Evolutionary conservation across 2,797 vertebrate species (phyloP), one percentile per base, ranked within the genome.

Genomic region (Tinamus major): DNA sequence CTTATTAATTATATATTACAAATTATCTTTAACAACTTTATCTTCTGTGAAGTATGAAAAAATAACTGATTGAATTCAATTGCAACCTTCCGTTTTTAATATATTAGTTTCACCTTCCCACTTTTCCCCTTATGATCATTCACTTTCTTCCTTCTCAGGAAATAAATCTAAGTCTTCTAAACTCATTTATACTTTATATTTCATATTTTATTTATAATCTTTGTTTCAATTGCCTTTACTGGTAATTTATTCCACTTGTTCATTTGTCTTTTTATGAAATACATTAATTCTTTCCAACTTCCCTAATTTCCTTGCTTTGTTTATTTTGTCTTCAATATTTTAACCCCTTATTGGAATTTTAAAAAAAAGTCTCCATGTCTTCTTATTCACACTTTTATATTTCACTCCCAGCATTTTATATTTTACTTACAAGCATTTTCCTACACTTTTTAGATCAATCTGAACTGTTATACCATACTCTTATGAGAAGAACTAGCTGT

Each of bases 171-270:
- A 77, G 76, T 83, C 90, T 89, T 93, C 87, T 42, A 83, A 84
- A 23, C 85, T 95, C 94, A 96, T 96, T 94, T 96, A 95, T 95
- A 94, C 93, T 94, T 92, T 88, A 95, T 96, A 91, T 74, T 96
- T 95, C 87, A 96, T 96, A 92, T 91, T 92, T 95, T 95, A 95
- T 96, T 95, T 95, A 96, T 95, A 87, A 63, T 92, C 79, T 95
- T 94, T 95, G 56, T 95, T 95, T 95, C 87, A 94, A 72, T 96
- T 96, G 95, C 87, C 72, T 95, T 95, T 93, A 83, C 82, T 91
- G 42, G 56, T 76, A 89, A 95, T 93, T 96, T 95, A 93, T 95
- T 94, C 64, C 26, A 72, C 51, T 89, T 41, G 9, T 69, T 94
- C 85, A 89, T 95, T 89, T 88, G n/a, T 94, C 70, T 87, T 92